Conservation (phyloP, 1,140 invertebrate species). For the Hydropsyche tenuis region DNA sequence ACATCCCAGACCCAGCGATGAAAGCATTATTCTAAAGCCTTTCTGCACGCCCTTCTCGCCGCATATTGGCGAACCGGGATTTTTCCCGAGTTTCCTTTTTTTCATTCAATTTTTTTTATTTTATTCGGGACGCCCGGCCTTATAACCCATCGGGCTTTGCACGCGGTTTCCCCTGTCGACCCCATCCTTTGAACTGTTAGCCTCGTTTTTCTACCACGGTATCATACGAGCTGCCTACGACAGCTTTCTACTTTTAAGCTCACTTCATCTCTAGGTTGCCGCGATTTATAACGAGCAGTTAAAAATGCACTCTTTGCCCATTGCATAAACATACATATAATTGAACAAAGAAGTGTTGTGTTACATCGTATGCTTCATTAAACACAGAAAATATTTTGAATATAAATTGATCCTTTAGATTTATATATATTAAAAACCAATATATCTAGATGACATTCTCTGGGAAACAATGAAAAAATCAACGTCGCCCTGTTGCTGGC, state of each 20-base stretch:
- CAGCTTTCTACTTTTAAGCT: conserved; percentile 30
- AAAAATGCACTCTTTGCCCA: conserved; percentile 42
- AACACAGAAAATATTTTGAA: too few relatives aligned
- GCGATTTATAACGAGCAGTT: conserved; percentile 42
- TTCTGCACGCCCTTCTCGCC: conserved; percentile 11
- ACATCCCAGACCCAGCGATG: background rate
- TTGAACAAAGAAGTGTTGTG: too few relatives aligned
- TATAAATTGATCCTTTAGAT: too few relatives aligned
- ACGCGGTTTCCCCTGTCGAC: background rate
- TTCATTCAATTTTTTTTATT: conserved; percentile 2
- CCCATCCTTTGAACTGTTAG: background rate
- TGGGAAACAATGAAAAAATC: too few relatives aligned
- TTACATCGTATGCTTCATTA: too few relatives aligned
- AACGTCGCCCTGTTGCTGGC: too few relatives aligned
- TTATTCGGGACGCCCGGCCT: conserved; percentile 10
- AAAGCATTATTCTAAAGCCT: conserved; percentile 21
- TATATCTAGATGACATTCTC: too few relatives aligned
- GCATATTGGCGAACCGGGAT: conserved; percentile 26
- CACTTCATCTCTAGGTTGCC: background rate
- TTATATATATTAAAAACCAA: too few relatives aligned
- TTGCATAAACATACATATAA: conserved; percentile 10
- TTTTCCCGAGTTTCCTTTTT: conserved; percentile 19
- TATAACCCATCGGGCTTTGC: conserved; percentile 22
- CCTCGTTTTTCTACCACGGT: background rate
- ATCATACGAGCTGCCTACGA: conserved; percentile 31